phyloP scores from a whole-genome alignment of 2,797 vertebrate genomes.

The Erithacus rubecula region DNA sequence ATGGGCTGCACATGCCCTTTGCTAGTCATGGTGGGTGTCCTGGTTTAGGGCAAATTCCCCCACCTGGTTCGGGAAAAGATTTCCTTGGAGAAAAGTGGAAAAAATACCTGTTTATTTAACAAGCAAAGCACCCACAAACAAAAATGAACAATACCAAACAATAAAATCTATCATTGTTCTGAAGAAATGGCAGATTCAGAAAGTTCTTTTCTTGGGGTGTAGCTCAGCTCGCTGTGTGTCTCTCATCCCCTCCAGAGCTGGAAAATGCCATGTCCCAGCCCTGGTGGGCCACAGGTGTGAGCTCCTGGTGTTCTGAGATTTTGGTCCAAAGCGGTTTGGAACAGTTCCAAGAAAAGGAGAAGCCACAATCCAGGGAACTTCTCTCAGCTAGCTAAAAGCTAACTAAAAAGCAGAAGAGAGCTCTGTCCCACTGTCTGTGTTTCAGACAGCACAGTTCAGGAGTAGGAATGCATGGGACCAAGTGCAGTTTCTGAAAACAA shows the following conservation, averaged over 20 bases:
- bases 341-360: not conserved
- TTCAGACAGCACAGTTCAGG: not conserved
- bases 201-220: not conserved
- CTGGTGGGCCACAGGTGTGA: rapidly evolving
- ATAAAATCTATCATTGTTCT: not conserved
- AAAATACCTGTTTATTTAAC: not conserved
- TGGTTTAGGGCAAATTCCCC: not conserved
- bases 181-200: not conserved
- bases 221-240: not conserved
- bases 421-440: not conserved
- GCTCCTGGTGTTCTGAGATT: not conserved
- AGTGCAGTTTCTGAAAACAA: not conserved
- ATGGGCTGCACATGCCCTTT: rapidly evolving
- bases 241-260: not conserved
- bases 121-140: not conserved
- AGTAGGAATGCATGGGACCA: rapidly evolving
- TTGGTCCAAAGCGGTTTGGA: not conserved
- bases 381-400: not conserved
- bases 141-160: not conserved
- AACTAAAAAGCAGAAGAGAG: not conserved
- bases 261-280: not conserved
- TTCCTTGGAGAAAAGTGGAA: not conserved
- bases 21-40: not conserved
- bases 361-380: not conserved
- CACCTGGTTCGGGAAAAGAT: not conserved